Base-by-base conservation (phyloP, 2,888 invertebrate genomes). In the Patella depressa region DNA sequence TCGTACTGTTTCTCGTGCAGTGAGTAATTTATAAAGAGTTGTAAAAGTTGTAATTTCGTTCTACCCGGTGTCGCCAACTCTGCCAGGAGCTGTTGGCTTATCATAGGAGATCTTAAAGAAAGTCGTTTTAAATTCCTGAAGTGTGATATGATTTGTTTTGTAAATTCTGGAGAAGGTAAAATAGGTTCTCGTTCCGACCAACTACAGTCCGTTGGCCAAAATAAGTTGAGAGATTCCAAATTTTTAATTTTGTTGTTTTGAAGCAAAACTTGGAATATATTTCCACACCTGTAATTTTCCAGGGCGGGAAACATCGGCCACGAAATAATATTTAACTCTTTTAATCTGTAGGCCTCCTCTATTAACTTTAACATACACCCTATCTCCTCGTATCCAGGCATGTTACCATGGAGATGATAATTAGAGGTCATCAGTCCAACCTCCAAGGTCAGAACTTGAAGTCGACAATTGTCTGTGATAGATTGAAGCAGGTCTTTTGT, bases 281-380 rank as follows among this genome's bases (percentile, higher is more conserved):
- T 85, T 45, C 80, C 76, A 0, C 85, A 82, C 0, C 76, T 74
- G 2, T 76, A 79, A 14, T 77, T 71, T 15, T 80, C 59, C 3
- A 85, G 79, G 24, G 74, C 76, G 7, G 80, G 80, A 74, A 83
- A 85, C 81, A 88, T 82, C 2, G 89, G 89, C 89, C 89, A 89
- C 0, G 88, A 87, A 5, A 81, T 73, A 11, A 89, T 80, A 65
- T 82, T 80, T 4, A 89, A 76, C 29, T 78, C 77, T 69, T 85
- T 87, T 71, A 89, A 82, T 53, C 86, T 81, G 70, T 80, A 84
- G 14, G 88, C 87, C 53, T 85, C 84, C 19, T 80, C 72, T 0
- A 88, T 82, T 74, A 89, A 84, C 1, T 81, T 75, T 9, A 86
- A 75, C 5, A 88, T 77, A 3, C 81, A 81, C 53, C 76, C 78